Conservation (phyloP, 2,888 invertebrate species). For the Apodemia zela region DNA sequence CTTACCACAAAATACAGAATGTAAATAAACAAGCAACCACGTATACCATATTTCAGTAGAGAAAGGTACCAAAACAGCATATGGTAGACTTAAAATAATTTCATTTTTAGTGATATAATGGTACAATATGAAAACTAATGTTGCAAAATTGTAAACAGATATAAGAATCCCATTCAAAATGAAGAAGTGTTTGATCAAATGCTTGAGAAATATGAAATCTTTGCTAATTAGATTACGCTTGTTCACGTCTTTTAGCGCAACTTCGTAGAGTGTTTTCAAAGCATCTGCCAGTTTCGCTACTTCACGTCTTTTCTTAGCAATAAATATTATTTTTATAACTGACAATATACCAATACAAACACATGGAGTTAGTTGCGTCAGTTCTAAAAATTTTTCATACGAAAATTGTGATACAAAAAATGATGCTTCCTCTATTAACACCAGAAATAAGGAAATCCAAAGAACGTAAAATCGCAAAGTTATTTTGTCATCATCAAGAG, state of each 20-base stretch:
- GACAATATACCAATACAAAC: conserved; percentile 45
- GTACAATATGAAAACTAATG: conserved; percentile 47
- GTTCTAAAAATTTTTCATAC: conserved; percentile 47
- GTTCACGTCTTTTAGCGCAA: conserved; percentile 38
- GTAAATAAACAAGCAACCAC: conserved; percentile 50
- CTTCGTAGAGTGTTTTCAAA: conserved; percentile 40
- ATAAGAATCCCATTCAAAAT: conserved; percentile 53
- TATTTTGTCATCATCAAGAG: conserved; percentile 20
- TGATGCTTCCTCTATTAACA: conserved; percentile 39
- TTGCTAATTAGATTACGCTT: conserved; percentile 41
- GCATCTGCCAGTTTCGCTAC: conserved; percentile 41
- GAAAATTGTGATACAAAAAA: conserved; percentile 49
- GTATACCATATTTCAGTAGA: conserved; percentile 46
- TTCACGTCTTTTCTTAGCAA: conserved; percentile 34
- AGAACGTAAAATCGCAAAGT: conserved; percentile 28
- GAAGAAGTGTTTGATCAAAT: conserved; percentile 53
- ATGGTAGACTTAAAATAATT: conserved; percentile 48
- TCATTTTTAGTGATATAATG: conserved; percentile 41
- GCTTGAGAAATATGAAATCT: conserved; percentile 44
- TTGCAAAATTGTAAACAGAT: conserved; percentile 57
- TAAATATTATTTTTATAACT: conserved; percentile 40
- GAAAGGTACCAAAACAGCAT: conserved; percentile 54
- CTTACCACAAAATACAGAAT: conserved; percentile 53
- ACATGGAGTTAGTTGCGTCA: conserved; percentile 53
- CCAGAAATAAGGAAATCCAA: conserved; percentile 38